phyloP scores from a whole-genome alignment of 2,888 invertebrate genomes.

The Ichneumon xanthorius region DNA sequence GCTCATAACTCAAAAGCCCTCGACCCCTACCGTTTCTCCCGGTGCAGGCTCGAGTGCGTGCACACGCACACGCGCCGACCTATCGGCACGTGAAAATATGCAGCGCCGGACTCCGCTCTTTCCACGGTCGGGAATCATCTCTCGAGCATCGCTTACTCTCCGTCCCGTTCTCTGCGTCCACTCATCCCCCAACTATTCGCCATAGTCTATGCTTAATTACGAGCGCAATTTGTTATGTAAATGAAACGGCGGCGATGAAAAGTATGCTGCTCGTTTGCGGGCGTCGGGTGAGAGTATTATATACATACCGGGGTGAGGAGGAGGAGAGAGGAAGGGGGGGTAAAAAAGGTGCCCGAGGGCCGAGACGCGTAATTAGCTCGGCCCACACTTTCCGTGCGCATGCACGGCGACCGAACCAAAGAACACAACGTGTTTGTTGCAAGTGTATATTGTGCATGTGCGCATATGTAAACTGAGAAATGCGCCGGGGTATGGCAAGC shows the following conservation, averaged over 20 bases:
- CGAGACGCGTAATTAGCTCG: conserved; percentile 73
- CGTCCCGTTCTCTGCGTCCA: conserved; percentile 28
- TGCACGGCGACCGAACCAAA: conserved; percentile 47
- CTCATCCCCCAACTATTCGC: conserved; percentile 12
- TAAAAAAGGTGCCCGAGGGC: conserved; percentile 68
- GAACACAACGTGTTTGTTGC: conserved; percentile 26
- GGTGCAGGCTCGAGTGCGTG: conserved; percentile 40
- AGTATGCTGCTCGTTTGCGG: conserved; percentile 63
- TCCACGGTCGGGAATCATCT: conserved; percentile 13
- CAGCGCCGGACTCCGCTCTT: conserved; percentile 2
- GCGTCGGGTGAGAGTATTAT: conserved; percentile 32
- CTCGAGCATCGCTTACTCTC: conserved; percentile 50
- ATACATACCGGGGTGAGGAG: conserved; percentile 37
- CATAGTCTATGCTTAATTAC: conserved; percentile 71
- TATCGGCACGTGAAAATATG: conserved; percentile 33
- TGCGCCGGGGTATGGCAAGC: conserved; percentile 47
- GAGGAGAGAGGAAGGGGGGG: conserved; percentile 25
- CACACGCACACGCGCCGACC: conserved; percentile 66
- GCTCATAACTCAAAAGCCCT: conserved; percentile 57
- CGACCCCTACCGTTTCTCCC: conserved; percentile 5
- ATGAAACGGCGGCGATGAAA: conserved; percentile 72
- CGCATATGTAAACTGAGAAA: conserved; percentile 20
- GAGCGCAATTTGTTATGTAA: conserved; percentile 73
- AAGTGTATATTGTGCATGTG: conserved; percentile 14
- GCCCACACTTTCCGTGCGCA: conserved; percentile 70